Evolutionary conservation across 2,888 invertebrate species (phyloP).

Genomic region (Drosophila tanythrix): DNA sequence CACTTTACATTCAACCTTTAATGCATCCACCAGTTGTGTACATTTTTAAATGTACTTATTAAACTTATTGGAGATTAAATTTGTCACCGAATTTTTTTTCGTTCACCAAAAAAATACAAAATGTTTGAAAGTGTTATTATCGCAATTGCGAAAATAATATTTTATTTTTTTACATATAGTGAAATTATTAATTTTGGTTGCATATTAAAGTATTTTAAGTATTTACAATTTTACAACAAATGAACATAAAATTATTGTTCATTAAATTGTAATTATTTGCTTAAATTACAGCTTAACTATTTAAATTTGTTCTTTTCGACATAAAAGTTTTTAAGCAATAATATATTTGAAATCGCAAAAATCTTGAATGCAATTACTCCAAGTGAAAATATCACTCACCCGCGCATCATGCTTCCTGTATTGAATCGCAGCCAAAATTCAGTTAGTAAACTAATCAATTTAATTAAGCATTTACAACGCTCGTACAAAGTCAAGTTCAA

Average conservation of each 20-base stretch:
- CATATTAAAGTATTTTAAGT: neutral
- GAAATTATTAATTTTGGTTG: neutral
- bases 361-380: neutral
- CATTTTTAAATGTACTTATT: neutral
- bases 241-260: neutral
- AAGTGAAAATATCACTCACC: constrained; percentile 31
- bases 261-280: neutral
- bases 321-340: neutral
- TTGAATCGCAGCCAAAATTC: constrained; percentile 33
- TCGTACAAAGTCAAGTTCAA: constrained; percentile 23
- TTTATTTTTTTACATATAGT: neutral
- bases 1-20: neutral
- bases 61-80: neutral
- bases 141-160: neutral
- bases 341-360: neutral
- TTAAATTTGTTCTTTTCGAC: neutral
- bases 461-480: constrained; percentile 56
- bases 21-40: neutral
- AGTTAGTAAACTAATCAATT: constrained; percentile 51
- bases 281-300: neutral
- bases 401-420: constrained; percentile 8
- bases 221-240: neutral
- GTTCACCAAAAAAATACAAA: neutral
- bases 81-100: neutral
- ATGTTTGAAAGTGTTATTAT: neutral